Evolutionary conservation across 2,888 invertebrate genomes (phyloP), one percentile per base, ranked within the genome.

Genomic region (Labia minor): DNA sequence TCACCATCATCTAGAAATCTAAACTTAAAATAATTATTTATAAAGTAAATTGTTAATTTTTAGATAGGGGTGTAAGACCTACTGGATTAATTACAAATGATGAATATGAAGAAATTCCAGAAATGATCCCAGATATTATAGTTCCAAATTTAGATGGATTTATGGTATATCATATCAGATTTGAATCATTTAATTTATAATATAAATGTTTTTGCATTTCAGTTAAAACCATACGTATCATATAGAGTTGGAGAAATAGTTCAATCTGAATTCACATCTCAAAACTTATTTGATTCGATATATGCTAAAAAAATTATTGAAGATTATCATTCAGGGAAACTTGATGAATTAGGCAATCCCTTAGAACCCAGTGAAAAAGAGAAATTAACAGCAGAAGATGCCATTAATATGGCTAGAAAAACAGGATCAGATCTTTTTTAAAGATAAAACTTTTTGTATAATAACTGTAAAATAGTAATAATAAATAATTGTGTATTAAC

Each of bases 201-300:
- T 18, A 18, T 8, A 64, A 21, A n/a, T 19, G 6, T 67, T 19
- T 20, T 26, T 71, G 68, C 72, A 70, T 80, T 81, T 66, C 76
- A 86, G 78, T 78, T 99, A 19, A 94, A 93, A 77, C 95, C 98
- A 0, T 99, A 99, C 74, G 97, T 98, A 0, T 92, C 95, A 0
- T 98, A 97, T 77, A 86, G 85, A 77, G 83, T 85, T 0, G 82
- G 85, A 1, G 86, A 91, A 67, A 85, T 95, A 0, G 77, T 82
- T 11, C 92, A 94, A 75, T 83, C 86, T 1, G 87, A 90, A 77
- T 93, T 94, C 73, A 94, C 93, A 0, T 81, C 95, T 0, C 76
- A 90, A 75, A 88, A 91, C 78, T 80, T 96, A 63, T 93, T 93
- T 74, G 83, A 91, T 74, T 86, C 86, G 0, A 81, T 92, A 0